A percentile compares a stretch with the other conserved stretches of the same genome.
Evolutionary conservation across 2,113 vertebrate species (phyloP).

Genomic region (Pomatorhinus ruficollis): DNA sequence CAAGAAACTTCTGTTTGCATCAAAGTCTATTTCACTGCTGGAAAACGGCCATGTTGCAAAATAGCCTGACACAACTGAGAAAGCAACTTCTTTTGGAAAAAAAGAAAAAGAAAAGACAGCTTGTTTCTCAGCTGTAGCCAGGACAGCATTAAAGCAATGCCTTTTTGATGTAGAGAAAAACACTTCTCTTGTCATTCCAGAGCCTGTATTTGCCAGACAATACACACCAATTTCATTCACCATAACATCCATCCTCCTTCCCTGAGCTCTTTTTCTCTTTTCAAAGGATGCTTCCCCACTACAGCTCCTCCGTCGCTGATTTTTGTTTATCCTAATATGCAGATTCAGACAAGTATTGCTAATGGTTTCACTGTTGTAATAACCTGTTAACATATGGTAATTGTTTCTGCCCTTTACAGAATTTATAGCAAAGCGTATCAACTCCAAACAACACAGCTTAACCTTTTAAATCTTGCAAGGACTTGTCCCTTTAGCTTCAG

Average conservation of each 20-base stretch:
- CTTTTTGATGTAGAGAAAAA: background rate
- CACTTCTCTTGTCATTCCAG: background rate
- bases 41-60: background rate
- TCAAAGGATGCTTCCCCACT: background rate
- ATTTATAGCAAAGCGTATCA: background rate
- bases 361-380: background rate
- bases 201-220: background rate
- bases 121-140: background rate
- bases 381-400: background rate
- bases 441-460: background rate
- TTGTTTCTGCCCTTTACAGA: background rate
- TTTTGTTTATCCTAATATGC: background rate
- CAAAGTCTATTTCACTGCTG: background rate
- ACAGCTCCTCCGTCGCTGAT: background rate
- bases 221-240: background rate
- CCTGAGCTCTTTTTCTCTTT: background rate
- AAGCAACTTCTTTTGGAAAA: background rate
- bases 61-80: background rate
- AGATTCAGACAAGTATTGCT: background rate
- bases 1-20: background rate
- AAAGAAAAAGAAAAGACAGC: background rate
- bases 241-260: accelerated
- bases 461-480: background rate
- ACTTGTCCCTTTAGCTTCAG: background rate
- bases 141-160: background rate